Conservation (phyloP, 53 echinoderm and acorn worm genomes). For the Paracentrotus lividus region DNA sequence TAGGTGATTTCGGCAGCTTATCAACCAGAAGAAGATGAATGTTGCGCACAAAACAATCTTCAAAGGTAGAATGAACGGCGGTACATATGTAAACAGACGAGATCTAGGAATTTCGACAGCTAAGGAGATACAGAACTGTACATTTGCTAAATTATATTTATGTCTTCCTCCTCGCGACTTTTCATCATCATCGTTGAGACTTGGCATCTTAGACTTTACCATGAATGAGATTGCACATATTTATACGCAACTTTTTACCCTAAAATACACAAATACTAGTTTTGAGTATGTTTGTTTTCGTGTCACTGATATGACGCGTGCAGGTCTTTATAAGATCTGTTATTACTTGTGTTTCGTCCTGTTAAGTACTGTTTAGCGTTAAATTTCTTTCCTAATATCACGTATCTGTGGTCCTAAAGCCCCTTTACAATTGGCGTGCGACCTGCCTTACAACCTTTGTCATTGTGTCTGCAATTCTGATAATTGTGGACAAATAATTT, state of each 20-base stretch:
- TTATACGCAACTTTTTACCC: neutral
- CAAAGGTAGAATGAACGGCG: constrained; percentile 85
- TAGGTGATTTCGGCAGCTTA: constrained; percentile 51
- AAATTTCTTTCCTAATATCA: no score
- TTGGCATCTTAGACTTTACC: neutral
- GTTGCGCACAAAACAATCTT: constrained; percentile 78
- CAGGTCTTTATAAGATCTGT: no score
- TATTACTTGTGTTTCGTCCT: no score
- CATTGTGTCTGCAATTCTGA: no score
- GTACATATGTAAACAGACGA: constrained; percentile 83
- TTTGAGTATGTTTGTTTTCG: neutral
- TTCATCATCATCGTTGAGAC: neutral
- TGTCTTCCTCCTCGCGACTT: neutral
- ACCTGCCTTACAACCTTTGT: no score
- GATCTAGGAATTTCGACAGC: constrained; percentile 74
- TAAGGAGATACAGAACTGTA: constrained; percentile 73
- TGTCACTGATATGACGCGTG: no score
- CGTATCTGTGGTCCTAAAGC: no score
- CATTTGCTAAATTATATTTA: constrained; percentile 71
- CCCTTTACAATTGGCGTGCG: no score
- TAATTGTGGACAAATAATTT: no score
- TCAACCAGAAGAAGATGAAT: constrained; percentile 74
- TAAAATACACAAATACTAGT: neutral
- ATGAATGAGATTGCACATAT: neutral
- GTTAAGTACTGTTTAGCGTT: no score